These are phyloP conservation scores for Euthynnus affinis DNA, from an alignment of 2,797 vertebrate genomes.

Conservation along the genomic window DNA sequence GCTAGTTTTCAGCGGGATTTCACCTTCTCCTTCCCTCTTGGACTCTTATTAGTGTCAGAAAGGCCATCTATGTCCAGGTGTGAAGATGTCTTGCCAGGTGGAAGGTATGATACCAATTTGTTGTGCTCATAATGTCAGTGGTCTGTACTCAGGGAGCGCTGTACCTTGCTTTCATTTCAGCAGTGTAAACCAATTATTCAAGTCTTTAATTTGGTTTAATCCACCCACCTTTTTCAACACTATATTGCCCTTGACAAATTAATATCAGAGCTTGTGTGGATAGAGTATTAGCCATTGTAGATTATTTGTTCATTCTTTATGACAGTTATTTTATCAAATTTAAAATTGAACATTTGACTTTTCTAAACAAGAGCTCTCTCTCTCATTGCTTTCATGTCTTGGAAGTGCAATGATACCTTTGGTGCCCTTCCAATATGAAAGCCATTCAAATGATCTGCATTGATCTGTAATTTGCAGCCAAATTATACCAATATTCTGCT, in stretches of 20 bases:
- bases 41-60: conserved; percentile 78
- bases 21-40: conserved; percentile 45
- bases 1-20: conserved; percentile 71
- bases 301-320: neutral
- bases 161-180: conserved; percentile 34
- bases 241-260: neutral
- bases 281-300: neutral
- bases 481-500: conserved; percentile 47
- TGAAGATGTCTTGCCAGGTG: conserved; percentile 68
- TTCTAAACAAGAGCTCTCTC: neutral
- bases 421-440: conserved; percentile 59
- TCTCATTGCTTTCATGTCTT: conserved; percentile 36
- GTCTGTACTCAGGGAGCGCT: conserved; percentile 30
- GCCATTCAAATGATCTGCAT: conserved; percentile 54
- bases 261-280: neutral
- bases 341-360: conserved; percentile 5
- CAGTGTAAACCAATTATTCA: conserved; percentile 54
- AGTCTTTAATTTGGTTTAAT: conserved; percentile 54
- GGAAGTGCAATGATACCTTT: conserved; percentile 13
- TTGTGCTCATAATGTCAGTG: conserved; percentile 63
- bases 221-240: neutral
- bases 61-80: conserved; percentile 74
- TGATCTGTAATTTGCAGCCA: conserved; percentile 45
- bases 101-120: conserved; percentile 73
- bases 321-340: neutral